A percentile compares a stretch with the other conserved stretches of the same genome.
Conservation (phyloP, 2,113 vertebrate genomes). For the Ploceus nigricollis region DNA sequence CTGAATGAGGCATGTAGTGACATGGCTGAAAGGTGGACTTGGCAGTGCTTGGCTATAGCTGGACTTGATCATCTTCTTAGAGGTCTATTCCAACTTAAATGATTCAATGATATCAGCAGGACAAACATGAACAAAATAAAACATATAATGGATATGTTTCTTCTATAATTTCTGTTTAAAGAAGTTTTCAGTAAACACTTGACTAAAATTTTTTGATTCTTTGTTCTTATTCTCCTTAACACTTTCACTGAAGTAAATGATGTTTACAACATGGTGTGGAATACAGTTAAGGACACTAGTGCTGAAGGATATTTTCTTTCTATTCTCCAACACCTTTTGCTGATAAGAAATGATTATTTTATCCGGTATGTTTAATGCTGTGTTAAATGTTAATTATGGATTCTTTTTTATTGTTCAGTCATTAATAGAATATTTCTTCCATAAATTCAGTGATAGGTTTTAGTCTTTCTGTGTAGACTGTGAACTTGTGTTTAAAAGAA, state of each 20-base stretch:
- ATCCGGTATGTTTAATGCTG: slow-evolving; percentile 81
- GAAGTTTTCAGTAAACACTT: neutral
- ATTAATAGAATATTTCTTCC: neutral
- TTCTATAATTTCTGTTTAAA: neutral
- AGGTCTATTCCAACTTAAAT: neutral
- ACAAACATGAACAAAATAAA: neutral
- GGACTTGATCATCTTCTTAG: neutral
- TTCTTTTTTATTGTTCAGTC: neutral
- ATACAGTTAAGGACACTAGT: slow-evolving; percentile 86
- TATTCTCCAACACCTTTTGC: slow-evolving; percentile 93
- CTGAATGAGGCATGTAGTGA: too few species aligned
- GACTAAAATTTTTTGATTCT: neutral
- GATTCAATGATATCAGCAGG: neutral
- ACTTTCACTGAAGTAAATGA: slow-evolving; percentile 86
- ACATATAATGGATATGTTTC: neutral
- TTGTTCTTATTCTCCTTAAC: slow-evolving; percentile 77
- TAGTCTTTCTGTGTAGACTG: neutral
- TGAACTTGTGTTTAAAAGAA: neutral
- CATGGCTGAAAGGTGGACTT: neutral
- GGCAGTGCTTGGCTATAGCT: neutral
- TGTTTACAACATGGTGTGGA: slow-evolving; percentile 88
- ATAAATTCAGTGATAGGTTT: neutral
- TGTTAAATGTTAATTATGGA: neutral
- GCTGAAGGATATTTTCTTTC: slow-evolving; percentile 91
- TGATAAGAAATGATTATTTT: slow-evolving; percentile 91